Evolutionary conservation across 2,113 vertebrate species (phyloP).

Genomic region (Rattus rattus): DNA sequence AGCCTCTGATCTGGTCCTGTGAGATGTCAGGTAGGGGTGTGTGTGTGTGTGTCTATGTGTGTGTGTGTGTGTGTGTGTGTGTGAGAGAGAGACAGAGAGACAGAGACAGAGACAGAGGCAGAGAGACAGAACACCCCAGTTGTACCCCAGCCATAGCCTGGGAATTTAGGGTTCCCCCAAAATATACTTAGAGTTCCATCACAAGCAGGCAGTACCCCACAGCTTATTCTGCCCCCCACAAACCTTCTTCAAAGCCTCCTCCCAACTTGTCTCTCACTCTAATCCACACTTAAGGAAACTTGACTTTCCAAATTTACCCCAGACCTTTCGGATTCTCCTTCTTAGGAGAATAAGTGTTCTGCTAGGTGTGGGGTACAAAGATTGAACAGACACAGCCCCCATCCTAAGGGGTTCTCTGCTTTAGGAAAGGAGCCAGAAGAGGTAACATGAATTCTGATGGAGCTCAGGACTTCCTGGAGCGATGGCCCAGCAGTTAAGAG

Average conservation of each 20-base stretch:
- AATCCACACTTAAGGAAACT: background rate
- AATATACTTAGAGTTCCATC: background rate
- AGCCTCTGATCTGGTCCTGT: background rate
- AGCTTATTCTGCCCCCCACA: rapidly evolving
- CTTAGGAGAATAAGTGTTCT: background rate
- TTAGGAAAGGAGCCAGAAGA: background rate
- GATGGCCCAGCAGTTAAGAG: background rate
- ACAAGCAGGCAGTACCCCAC: background rate
- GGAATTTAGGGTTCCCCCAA: background rate
- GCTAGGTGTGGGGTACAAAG: background rate
- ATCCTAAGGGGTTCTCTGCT: background rate
- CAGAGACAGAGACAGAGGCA: too few species aligned
- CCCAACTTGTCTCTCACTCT: background rate
- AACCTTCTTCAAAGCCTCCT: background rate
- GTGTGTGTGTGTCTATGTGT: background rate
- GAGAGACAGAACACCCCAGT: too few species aligned
- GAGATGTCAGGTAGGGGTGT: background rate
- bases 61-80: background rate
- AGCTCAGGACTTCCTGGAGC: background rate
- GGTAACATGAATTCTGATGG: background rate
- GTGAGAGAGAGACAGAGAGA: too few species aligned
- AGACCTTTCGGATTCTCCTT: background rate
- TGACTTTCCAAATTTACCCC: background rate
- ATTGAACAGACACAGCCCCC: background rate
- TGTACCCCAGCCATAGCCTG: too few species aligned